Evolutionary conservation across 2,797 vertebrate genomes (phyloP), one percentile per base, ranked within the genome.

Genomic region (Catostomus latipinnis): DNA sequence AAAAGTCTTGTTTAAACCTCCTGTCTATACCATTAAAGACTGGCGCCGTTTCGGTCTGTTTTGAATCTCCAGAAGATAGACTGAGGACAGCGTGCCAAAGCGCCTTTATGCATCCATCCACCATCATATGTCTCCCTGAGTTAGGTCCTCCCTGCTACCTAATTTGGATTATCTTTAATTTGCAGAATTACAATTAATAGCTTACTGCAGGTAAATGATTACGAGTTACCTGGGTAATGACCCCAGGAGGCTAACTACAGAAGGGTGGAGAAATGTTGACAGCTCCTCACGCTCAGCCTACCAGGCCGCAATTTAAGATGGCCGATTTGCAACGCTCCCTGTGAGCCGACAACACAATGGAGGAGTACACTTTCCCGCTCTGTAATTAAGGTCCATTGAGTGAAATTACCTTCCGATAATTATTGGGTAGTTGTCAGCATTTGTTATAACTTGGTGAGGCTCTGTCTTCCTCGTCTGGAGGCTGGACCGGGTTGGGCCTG

Each of bases 311-410:
- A 87, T 88, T 89, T 90, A 90, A 83, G 86, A 88, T 86, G 67
- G 80, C 89, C 89, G 91, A 88, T 87, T 84, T 84, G 76, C 82
- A 89, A 83, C 63, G 76, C 87, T 86, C 82, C 89, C 89, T 81
- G 84, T 89, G 82, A 88, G 83, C 88, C 86, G 82, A 83, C 73
- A 90, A 89, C 89, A 90, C 90, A 90, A 90, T 89, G 89, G 91
- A 89, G 86, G 88, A 85, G 91, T 86, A 90, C 89, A 87, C 85
- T 91, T 84, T 84, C 91, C 90, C 81, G 81, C 87, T 75, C 87
- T 85, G 90, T 94, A 95, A 95, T 96, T 95, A 95, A 93, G 92
- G 91, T 92, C 94, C 92, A 93, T 93, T 93, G 91, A 91, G 90
- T 92, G 95, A 94, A 94, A 93, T 93, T 94, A 90, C 92, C 92